Base-by-base conservation (phyloP, 1,140 invertebrate species). In the Subanguina moxae region DNA sequence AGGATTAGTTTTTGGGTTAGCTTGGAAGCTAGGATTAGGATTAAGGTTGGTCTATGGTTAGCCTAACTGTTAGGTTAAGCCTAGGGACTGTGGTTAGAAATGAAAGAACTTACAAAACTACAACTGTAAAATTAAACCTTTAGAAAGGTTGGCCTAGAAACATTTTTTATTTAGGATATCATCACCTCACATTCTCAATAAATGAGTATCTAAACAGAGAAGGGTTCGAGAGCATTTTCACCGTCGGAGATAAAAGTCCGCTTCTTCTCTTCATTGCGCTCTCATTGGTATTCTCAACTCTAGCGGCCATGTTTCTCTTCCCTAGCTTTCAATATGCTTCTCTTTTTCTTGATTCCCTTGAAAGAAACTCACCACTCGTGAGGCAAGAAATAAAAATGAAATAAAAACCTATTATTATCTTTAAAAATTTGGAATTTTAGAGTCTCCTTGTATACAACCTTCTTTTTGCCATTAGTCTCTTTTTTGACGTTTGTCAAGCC, bases 291-390 rank as follows among this genome's bases (percentile, higher is more conserved):
- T 70, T 66, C 38, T 58, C 71, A 21, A 17, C 65, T 21, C 27
- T 73, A 52, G 74, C 42, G 13, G 56, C 74, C 21, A 43, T 46
- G 17, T 58, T 72, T 52, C 61, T 73, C 23, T 73, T 73, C 9
- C 73, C 72, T 3, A n/a, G 59, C 0, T 15, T 73, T 52, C 71
- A 73, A 70, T 73, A 68, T 46, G 25, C 72, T 7, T 58, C 65
- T 21, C 19, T 74, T 13, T 73, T 70, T 46, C 25, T 73, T 15
- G 28, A 65, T 23, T 30, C 30, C 17, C n/a, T 57, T 13, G 63
- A 72, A 19, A 23, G 48, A 27, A 0, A 17, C 17, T 1, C 80
- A 70, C 75, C 82, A 15, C 78, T 82, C 48, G 78, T 80, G 76
- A 82, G 79, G 62, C 75, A 84, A 17, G 32, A 38, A 38, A 38